Base-by-base conservation (phyloP, 2,797 vertebrate species). In the Leptoclinus maculatus region DNA sequence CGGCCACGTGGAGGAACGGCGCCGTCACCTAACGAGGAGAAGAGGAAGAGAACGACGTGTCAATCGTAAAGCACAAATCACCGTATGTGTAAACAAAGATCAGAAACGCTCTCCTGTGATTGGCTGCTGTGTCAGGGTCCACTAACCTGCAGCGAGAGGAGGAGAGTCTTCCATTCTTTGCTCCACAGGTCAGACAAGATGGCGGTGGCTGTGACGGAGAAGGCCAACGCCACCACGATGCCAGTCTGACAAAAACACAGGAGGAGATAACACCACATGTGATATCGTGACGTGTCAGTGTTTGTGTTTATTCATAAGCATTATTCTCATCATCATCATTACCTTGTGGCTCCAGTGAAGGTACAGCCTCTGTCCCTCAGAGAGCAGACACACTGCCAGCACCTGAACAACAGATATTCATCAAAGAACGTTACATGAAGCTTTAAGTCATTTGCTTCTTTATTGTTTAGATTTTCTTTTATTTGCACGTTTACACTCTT, bases 301-400 rank as follows among this genome's bases (percentile, higher is more conserved):
- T 41, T 6, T 23, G 36, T 41, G 25, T 36, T 25, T 16, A 39
- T 47, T 17, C 21, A n/a, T 56, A 19, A 19, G 16, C 21, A 16
- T 39, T 16, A 25, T 39, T 32, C 10, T 57, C 21, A 34, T 49
- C 5, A n/a, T 66, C 5, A 10, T 17, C 25, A 13, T 4, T 91
- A 98, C 98, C 97, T 98, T 99, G 90, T 98, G 97, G 84, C 93
- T 95, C 94, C 94, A 96, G 92, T 97, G 97, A 6, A 99, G 93
- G 60, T 97, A 94, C 38, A 97, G 90, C 83, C 96, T 93, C 85
- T 97, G 96, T 14, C 96, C 95, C 90, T 98, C 96, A 84, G 95
- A 93, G 1, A 98, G 92, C 84, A 99, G 93, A 87, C 97, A 97
- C 84, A 96, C 76, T 0, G 95, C 96, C 60, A 98, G 74, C 63